phyloP scores from a whole-genome alignment of 1,140 invertebrate species.

The Tribolium madens region DNA sequence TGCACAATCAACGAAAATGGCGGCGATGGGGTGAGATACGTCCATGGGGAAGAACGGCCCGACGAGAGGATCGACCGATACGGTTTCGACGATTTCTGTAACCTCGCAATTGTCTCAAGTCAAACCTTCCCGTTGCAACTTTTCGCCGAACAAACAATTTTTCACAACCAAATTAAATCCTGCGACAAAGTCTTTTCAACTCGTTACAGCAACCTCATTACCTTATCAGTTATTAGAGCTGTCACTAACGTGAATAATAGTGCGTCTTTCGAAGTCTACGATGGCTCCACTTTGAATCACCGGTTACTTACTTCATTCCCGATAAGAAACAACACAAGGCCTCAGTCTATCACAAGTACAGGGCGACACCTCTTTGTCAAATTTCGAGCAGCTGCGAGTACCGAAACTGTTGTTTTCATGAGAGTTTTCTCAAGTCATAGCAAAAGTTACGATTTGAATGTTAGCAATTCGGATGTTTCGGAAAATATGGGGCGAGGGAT shows the following conservation, averaged over 20 bases:
- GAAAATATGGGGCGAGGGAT: conserved; percentile 95
- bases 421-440: conserved; percentile 80
- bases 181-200: conserved; percentile 85
- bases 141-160: conserved; percentile 81
- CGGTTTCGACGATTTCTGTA: conserved; percentile 83
- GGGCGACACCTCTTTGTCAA: conserved; percentile 81
- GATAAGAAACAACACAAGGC: conserved; percentile 83
- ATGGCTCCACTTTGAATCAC: conserved; percentile 78
- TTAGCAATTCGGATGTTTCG: conserved; percentile 85
- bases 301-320: conserved; percentile 76
- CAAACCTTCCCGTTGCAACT: conserved; percentile 86
- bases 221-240: conserved; percentile 85
- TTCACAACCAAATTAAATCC: conserved; percentile 73
- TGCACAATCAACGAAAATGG: conserved; percentile 83
- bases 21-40: conserved; percentile 88
- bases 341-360: conserved; percentile 86
- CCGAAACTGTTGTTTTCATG: conserved; percentile 79
- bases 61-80: conserved; percentile 78
- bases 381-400: conserved; percentile 77
- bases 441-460: conserved; percentile 89
- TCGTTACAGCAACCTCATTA: conserved; percentile 81
- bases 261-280: conserved; percentile 80
- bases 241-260: conserved; percentile 80
- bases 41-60: conserved; percentile 81
- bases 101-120: conserved; percentile 81